phyloP scores from a whole-genome alignment of 1,140 invertebrate genomes.

The Oreohelix idahoensis region DNA sequence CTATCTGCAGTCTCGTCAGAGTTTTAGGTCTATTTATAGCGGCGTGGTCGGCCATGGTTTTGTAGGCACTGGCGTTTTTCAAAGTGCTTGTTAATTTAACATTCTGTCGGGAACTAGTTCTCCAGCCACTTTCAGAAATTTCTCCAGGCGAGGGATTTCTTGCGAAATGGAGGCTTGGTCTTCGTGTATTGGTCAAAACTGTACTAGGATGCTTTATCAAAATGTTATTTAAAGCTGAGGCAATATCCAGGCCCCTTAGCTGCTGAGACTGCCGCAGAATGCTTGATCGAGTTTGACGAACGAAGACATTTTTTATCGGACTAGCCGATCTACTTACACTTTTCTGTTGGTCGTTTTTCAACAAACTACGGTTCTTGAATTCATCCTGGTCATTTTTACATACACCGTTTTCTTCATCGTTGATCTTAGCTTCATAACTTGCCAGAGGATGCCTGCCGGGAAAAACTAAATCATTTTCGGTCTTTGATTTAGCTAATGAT shows the following conservation, averaged over 20 bases:
- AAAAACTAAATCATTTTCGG: background rate
- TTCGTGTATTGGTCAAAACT: background rate
- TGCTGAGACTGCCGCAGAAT: background rate
- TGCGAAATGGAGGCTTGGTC: background rate
- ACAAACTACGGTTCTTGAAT: background rate
- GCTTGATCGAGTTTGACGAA: background rate
- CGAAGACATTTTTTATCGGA: background rate
- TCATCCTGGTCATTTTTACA: background rate
- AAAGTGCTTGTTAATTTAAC: background rate
- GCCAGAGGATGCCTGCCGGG: background rate
- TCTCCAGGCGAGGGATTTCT: background rate
- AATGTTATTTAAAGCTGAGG: background rate
- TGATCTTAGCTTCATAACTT: background rate
- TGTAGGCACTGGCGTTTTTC: background rate
- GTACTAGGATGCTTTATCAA: background rate
- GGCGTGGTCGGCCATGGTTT: background rate
- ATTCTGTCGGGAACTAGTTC: background rate
- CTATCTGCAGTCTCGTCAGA: background rate
- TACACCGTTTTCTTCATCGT: background rate
- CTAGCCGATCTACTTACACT: background rate
- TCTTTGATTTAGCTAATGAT: background rate
- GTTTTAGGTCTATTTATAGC: background rate
- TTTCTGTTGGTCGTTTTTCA: background rate
- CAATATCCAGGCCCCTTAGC: background rate
- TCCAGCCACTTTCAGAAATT: background rate